Conservation (phyloP, 64 coral and sea anemone species). For the Stylophora pistillata region DNA sequence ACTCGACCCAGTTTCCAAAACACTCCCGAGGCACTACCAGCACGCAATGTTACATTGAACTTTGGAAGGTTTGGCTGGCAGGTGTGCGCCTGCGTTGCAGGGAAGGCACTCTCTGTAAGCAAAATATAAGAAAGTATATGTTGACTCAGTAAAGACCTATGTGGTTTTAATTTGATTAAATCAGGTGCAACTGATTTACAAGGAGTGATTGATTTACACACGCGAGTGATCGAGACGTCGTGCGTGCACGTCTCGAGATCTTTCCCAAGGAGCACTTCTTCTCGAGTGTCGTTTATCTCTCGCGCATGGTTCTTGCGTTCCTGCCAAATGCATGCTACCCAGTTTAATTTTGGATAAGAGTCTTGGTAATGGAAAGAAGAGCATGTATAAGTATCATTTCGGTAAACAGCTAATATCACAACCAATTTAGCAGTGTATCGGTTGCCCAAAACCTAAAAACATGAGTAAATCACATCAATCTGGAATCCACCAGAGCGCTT, state of each 20-base stretch:
- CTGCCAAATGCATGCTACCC: no score
- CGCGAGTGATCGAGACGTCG: no score
- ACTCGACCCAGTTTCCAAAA: constrained; percentile 67
- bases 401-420: no score
- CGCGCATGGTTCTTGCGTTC: no score
- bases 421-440: no score
- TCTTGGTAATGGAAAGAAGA: background rate
- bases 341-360: background rate
- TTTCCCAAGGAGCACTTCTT: no score
- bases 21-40: constrained; percentile 55
- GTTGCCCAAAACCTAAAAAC: background rate
- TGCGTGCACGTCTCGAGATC: no score
- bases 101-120: constrained; percentile 6
- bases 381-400: no score
- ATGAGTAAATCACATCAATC: background rate
- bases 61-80: background rate
- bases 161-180: background rate
- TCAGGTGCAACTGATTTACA: no score
- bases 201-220: no score
- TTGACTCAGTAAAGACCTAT: background rate
- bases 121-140: background rate
- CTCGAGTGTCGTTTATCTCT: no score
- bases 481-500: background rate
- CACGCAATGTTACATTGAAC: constrained; percentile 59
- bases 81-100: background rate